Conservation (phyloP, 1,140 invertebrate species). For the Trachelipus rathkii region DNA sequence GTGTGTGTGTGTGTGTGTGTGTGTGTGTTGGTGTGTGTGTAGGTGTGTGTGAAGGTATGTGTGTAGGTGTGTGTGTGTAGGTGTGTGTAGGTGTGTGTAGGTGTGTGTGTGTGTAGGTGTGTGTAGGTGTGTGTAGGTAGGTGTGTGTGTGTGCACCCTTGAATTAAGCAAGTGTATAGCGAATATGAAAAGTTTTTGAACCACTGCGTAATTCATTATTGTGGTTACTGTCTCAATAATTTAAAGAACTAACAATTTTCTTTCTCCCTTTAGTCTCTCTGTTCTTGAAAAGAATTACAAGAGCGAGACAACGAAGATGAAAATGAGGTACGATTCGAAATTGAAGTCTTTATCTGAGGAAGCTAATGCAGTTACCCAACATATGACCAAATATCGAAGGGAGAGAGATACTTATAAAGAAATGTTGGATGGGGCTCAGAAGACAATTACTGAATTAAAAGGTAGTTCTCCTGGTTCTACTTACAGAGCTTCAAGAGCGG, state of each 20-base stretch:
- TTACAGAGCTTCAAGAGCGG: conserved; percentile 39
- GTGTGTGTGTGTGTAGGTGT: no score
- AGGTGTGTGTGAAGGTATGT: no score
- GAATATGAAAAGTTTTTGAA: no score
- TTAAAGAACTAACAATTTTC: no score
- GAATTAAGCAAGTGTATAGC: no score
- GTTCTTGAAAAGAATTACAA: conserved; percentile 75
- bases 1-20: no score
- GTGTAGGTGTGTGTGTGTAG: no score
- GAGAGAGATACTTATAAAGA: conserved; percentile 87
- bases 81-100: no score
- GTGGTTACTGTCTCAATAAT: not conserved
- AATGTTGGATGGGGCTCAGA: conserved; percentile 80
- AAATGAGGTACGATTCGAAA: conserved; percentile 82
- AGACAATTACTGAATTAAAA: conserved; percentile 72
- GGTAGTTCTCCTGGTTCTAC: conserved; percentile 24
- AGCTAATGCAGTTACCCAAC: conserved; percentile 73
- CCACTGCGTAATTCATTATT: no score
- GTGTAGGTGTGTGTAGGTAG: no score
- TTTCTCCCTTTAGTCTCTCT: conserved; percentile 46
- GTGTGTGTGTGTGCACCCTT: no score
- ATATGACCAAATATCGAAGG: conserved; percentile 72
- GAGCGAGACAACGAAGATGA: conserved; percentile 75
- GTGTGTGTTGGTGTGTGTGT: no score
- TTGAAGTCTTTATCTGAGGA: conserved; percentile 79